These are phyloP conservation scores for Cyclargus thomasi DNA, from an alignment of 1,140 invertebrate species.

Conservation along the genomic window DNA sequence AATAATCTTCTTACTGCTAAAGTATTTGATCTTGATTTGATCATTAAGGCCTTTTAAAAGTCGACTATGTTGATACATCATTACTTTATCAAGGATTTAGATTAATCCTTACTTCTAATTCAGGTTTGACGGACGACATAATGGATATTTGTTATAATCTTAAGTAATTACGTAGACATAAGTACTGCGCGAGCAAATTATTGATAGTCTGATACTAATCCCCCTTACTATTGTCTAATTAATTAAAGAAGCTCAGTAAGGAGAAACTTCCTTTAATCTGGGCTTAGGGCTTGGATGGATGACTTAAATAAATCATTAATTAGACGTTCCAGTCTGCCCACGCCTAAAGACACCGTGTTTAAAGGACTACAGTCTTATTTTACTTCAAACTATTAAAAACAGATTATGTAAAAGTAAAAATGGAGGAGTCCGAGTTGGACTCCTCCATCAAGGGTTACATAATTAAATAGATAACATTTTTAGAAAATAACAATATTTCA, in stretches of 20 bases:
- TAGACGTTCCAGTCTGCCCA: not conserved
- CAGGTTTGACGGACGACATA: not conserved
- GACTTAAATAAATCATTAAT: slow-evolving; percentile 1
- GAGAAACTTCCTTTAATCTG: not conserved
- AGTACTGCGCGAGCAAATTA: not conserved
- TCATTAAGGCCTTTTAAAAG: too few relatives aligned
- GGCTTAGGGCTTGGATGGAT: not conserved
- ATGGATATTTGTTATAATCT: not conserved
- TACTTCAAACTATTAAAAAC: not conserved
- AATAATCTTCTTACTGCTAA: too few relatives aligned
- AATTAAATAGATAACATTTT: too few relatives aligned
- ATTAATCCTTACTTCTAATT: too few relatives aligned
- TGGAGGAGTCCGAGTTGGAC: too few relatives aligned
- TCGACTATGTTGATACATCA: too few relatives aligned
- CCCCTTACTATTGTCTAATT: not conserved
- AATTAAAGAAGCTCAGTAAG: not conserved
- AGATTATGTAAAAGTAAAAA: too few relatives aligned
- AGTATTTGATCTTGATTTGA: too few relatives aligned
- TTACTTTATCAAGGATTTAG: too few relatives aligned
- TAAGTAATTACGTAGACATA: not conserved
- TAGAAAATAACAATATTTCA: too few relatives aligned
- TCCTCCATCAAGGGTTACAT: too few relatives aligned
- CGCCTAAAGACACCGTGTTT: not conserved
- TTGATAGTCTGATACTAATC: slow-evolving; percentile 1
- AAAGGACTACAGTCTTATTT: not conserved